Percentiles rank a stretch among this genome's conserved stretches.
Conservation (phyloP, 2,888 invertebrate species). For the Oxyscelio sp. region DNA sequence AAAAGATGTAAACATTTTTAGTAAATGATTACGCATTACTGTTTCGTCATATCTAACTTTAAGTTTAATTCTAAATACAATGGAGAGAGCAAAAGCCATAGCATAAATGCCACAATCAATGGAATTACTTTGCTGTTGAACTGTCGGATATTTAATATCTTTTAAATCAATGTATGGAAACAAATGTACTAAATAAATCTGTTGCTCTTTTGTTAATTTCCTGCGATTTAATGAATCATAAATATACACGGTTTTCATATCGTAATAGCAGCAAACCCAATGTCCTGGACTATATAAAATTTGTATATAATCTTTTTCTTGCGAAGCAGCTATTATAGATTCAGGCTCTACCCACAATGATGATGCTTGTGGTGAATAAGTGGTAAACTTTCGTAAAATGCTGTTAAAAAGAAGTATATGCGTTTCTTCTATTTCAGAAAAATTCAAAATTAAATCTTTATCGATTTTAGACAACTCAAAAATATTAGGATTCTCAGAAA, state of each 20-base stretch:
- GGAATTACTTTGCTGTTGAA: slow-evolving; percentile 12
- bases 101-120: slow-evolving; percentile 30
- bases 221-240: slow-evolving; percentile 22
- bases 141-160: slow-evolving; percentile 21
- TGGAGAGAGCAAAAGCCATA: slow-evolving; percentile 16
- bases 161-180: slow-evolving; percentile 24
- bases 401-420: too few species aligned
- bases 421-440: too few species aligned
- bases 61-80: slow-evolving; percentile 16
- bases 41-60: slow-evolving; percentile 16
- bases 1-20: too few species aligned
- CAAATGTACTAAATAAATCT: slow-evolving; percentile 10
- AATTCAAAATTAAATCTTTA: too few species aligned
- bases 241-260: too few species aligned
- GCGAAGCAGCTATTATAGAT: too few species aligned
- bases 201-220: slow-evolving; percentile 10
- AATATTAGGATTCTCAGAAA: too few species aligned
- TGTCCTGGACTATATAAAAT: slow-evolving; percentile 11
- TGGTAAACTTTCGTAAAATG: too few species aligned
- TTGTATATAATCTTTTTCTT: not conserved
- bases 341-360: too few species aligned
- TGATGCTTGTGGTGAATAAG: too few species aligned
- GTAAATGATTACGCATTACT: too few species aligned
- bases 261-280: slow-evolving; percentile 1
- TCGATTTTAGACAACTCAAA: too few species aligned